These are phyloP conservation scores for Crenuchus spilurus DNA, from an alignment of 2,797 vertebrate species.

Conservation along the genomic window DNA sequence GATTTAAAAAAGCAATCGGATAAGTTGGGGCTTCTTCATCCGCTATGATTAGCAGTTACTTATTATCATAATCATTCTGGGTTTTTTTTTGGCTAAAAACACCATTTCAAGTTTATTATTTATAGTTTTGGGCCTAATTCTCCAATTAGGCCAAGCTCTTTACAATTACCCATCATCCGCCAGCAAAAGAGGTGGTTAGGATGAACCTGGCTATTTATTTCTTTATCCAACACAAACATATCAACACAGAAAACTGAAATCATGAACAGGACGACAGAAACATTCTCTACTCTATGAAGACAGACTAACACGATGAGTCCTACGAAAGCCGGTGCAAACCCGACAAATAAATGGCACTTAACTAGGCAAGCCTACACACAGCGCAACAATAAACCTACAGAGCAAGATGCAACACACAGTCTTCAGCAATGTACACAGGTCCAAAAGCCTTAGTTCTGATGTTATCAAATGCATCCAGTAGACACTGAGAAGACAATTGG, in stretches of 20 bases:
- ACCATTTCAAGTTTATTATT: no score
- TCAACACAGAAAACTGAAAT: constrained; percentile 15
- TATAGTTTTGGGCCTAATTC: no score
- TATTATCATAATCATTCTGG: no score
- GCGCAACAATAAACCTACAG: constrained; percentile 44
- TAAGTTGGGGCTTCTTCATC: no score
- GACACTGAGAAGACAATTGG: constrained; percentile 32
- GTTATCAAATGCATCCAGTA: constrained; percentile 14
- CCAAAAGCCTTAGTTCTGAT: constrained; percentile 41
- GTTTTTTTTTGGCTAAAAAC: no score
- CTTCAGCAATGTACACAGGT: constrained; percentile 53
- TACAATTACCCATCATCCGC: no score
- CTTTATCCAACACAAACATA: constrained; percentile 43
- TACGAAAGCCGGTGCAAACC: constrained; percentile 55
- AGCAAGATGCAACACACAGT: constrained; percentile 54
- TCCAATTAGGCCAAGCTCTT: no score
- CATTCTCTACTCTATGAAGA: constrained; percentile 49
- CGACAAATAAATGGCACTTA: constrained; percentile 45
- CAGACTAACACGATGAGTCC: constrained; percentile 57
- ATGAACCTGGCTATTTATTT: background rate
- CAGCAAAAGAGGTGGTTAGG: background rate
- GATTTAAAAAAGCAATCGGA: no score
- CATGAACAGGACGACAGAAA: constrained; percentile 36
- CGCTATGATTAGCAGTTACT: no score
- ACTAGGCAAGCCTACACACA: constrained; percentile 55